Base-by-base conservation (phyloP, 2,113 vertebrate genomes). In the Podiceps cristatus region DNA sequence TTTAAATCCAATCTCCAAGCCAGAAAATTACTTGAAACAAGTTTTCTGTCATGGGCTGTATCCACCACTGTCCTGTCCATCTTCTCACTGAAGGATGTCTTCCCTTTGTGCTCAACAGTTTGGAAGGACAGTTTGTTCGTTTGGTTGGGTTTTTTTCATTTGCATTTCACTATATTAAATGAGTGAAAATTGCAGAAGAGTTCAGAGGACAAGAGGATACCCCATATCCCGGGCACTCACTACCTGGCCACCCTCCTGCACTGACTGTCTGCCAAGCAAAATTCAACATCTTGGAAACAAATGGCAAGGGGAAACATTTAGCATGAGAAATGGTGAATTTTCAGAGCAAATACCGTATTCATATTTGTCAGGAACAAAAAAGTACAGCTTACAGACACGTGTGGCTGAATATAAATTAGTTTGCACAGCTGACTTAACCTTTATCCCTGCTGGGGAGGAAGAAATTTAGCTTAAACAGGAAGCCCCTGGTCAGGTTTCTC, bases 361-460 rank as follows among this genome's bases (percentile, higher is more conserved):
- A 10, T 76, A 90, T 88, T 90, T 72, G 74, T 90, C 74, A 93
- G 81, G 87, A 94, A 85, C 74, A 94, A 93, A 78, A 78, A 95
- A 67, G 69, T 82, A 85, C 53, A 37, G 44, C 87, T 94, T 94
- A 89, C 9, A 33, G 77, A 74, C 74, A 82, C 9, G 1, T 88
- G 96, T 2, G 0, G 75, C 75, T 83, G 95, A 95, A 96, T 90
- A 77, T 47, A 86, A 93, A 97, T 83, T 18, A 95, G 95, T 94
- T 96, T 97, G 88, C 63, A 88, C 88, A 95, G 97, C 82, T 92
- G 93, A 97, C 42, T 90, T 93, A 93, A 82, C 71, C 58, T 92
- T 93, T 77, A 90, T 86, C 63, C 78, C 78, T 95, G 74, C 42
- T 3, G 25, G 12, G 10, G 58, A 93, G 74, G 60, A 78, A 81